Base-by-base conservation (phyloP, 2,888 invertebrate species). In the Drosophila birchii region DNA sequence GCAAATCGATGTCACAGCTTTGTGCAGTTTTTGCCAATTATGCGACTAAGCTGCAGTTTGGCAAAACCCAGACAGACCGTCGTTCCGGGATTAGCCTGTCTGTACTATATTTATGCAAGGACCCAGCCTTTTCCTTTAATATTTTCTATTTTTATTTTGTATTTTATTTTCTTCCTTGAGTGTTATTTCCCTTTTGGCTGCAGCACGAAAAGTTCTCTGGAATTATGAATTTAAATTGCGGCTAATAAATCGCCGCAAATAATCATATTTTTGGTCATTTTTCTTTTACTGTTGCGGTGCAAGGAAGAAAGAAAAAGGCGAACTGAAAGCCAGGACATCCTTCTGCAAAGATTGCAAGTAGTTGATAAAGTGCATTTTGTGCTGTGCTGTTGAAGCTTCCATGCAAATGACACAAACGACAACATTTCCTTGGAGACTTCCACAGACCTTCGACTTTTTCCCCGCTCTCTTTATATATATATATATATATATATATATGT, bases 191-290 rank as follows among this genome's bases (percentile, higher is more conserved):
- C 78, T 1, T 81, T 81, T 75, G 75, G 55, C 70, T 71, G 68
- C 75, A n/a, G 44, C 45, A 41, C 61, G 43, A 55, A 62, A 59
- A 67, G 63, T 58, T 62, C 45, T 45, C 36, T 43, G 72, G 81
- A 89, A 88, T 90, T 89, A 90, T 90, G 91, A 91, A 90, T 91
- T 91, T 91, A 90, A 91, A 91, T 91, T 79, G 75, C 59, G 79
- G 74, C 79, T 83, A 88, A 90, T 90, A 90, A 90, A 90, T 90
- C 82, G 82, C 82, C 76, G 70, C 57, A 62, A 78, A 72, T 75
- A 74, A 59, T 75, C 63, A 69, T 72, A 57, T 71, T 68, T 75
- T 68, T 47, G 56, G 43, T 20, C 62, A 63, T 72, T 57, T 72
- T 47, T 57, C 71, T 58, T 58, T 55, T 44, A 49, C 41, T 38